phyloP scores from a whole-genome alignment of 2,113 vertebrate genomes.

The Toxotes jaculatrix region DNA sequence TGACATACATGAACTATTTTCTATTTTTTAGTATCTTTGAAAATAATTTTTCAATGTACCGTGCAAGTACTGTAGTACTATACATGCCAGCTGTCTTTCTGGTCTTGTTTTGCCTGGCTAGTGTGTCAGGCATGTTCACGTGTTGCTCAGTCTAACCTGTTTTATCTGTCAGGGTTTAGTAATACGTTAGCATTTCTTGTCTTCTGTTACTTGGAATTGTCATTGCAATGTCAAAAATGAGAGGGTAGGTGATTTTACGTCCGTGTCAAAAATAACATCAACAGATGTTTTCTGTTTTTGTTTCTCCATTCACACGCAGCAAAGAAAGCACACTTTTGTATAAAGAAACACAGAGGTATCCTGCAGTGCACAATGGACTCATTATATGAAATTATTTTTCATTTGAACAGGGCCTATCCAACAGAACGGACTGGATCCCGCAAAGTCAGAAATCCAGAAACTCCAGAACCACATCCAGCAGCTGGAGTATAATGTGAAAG shows the following conservation, averaged over 20 bases:
- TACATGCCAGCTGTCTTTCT: not conserved
- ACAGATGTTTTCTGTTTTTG: too few species aligned
- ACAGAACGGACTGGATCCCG: constrained; percentile 69
- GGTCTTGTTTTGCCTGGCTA: too few species aligned
- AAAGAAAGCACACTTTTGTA: not conserved
- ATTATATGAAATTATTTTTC: not conserved
- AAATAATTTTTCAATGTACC: not conserved
- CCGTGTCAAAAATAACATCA: too few species aligned
- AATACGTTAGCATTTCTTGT: not conserved
- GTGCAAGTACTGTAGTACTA: not conserved
- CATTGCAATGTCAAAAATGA: not conserved
- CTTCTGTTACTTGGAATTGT: not conserved
- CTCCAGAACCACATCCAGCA: constrained; percentile 75
- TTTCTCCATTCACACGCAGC: not conserved
- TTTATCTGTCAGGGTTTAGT: not conserved
- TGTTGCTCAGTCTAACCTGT: not conserved
- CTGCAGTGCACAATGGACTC: not conserved
- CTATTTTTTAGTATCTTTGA: not conserved
- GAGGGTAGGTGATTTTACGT: not conserved
- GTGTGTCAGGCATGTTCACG: not conserved
- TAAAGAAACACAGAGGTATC: not conserved
- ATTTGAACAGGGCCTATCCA: constrained; percentile 57
- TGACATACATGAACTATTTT: not conserved
- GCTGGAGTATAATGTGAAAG: constrained; percentile 71
- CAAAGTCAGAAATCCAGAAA: constrained; percentile 64